Percentiles rank a stretch among this genome's conserved stretches.
Conservation (phyloP, 2,797 vertebrate species). For the Acanthurus lineatus region DNA sequence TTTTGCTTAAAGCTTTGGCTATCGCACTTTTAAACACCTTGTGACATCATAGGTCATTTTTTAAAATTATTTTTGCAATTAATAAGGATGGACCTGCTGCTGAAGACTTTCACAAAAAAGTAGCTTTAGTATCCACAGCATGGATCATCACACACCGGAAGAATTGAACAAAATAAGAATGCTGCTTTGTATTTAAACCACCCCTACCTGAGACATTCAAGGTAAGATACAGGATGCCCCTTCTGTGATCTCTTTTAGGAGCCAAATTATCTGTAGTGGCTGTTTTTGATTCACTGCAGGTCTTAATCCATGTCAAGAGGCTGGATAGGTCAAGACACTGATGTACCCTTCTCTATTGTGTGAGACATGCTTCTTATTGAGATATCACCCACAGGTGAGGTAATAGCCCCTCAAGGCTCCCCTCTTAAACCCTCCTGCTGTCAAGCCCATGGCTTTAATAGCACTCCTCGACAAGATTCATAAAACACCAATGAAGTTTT, state of each 20-base stretch:
- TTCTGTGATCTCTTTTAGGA: slow-evolving; percentile 29
- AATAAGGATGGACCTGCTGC: background rate
- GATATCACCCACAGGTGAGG: slow-evolving; percentile 57
- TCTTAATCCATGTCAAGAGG: slow-evolving; percentile 46
- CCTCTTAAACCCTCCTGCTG: slow-evolving; percentile 60
- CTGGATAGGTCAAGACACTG: slow-evolving; percentile 58
- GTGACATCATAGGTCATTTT: background rate
- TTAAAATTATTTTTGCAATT: background rate
- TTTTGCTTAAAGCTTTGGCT: background rate
- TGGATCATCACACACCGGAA: background rate
- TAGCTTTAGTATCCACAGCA: background rate
- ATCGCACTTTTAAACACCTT: background rate
- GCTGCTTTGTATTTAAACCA: slow-evolving; percentile 7
- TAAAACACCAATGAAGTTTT: slow-evolving; percentile 55
- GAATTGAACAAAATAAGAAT: background rate
- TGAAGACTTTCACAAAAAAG: background rate
- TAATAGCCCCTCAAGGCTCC: slow-evolving; percentile 55
- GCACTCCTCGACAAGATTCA: slow-evolving; percentile 58
- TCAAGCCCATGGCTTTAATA: slow-evolving; percentile 57
- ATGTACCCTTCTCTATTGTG: slow-evolving; percentile 55
- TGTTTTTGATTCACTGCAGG: slow-evolving; percentile 43
- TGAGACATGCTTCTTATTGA: slow-evolving; percentile 58
- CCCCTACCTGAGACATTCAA: background rate
- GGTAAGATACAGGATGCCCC: background rate
- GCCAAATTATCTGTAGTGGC: slow-evolving; percentile 26